Evolutionary conservation across 2,888 invertebrate genomes (phyloP).

Genomic region (Epinotia brunnichana): DNA sequence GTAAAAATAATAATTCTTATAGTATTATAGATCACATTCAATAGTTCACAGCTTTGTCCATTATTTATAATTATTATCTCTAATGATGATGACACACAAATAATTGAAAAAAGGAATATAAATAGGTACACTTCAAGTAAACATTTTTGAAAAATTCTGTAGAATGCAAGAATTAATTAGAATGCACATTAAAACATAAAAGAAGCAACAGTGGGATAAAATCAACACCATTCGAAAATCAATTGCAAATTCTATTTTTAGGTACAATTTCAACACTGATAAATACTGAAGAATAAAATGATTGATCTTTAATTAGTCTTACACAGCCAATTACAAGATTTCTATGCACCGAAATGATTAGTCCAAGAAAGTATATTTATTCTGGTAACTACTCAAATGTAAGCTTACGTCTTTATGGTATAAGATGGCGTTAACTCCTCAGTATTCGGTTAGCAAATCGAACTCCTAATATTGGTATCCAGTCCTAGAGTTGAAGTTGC

Average conservation of each 20-base stretch:
- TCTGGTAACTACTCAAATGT: background rate
- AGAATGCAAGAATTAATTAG: background rate
- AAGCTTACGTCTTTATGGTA: background rate
- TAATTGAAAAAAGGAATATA: conserved; percentile 1
- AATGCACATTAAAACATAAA: background rate
- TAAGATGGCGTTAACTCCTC: background rate
- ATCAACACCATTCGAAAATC: conserved; percentile 16
- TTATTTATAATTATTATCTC: conserved; percentile 41
- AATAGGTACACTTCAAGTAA: background rate
- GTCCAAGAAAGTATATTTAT: background rate
- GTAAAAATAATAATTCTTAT: conserved; percentile 44
- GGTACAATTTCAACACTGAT: conserved; percentile 1
- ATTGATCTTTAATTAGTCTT: background rate
- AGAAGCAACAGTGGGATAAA: background rate
- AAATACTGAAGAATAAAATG: conserved; percentile 3
- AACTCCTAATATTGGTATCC: conserved; percentile 73
- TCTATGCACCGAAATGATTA: background rate
- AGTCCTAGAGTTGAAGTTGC: conserved; percentile 77
- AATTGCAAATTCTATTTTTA: conserved; percentile 10
- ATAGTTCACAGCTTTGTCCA: conserved; percentile 55
- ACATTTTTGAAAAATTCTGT: background rate
- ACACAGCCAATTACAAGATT: background rate
- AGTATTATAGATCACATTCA: conserved; percentile 52
- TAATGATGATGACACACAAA: conserved; percentile 19
- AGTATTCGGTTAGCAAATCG: conserved; percentile 12